These are phyloP conservation scores for Halesus radiatus DNA, from an alignment of 1,140 invertebrate species.

Conservation along the genomic window DNA sequence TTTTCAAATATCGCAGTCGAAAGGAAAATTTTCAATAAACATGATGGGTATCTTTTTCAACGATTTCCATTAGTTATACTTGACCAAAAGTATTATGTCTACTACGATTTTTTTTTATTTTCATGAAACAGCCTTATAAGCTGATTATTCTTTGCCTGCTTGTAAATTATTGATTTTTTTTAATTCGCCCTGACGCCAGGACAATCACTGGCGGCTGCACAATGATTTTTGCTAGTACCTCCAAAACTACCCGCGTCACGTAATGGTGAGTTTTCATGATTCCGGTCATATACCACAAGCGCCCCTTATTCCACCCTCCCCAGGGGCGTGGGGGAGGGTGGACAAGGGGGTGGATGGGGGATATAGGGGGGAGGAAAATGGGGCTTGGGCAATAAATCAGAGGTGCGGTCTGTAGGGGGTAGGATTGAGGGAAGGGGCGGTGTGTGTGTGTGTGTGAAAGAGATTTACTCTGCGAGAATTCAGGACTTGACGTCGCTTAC, in stretches of 20 bases:
- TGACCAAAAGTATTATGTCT: too few relatives aligned
- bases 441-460: slow-evolving; percentile 44
- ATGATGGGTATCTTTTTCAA: too few relatives aligned
- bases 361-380: neutral
- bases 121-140: too few relatives aligned
- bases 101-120: too few relatives aligned
- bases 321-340: neutral
- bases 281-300: slow-evolving; percentile 28
- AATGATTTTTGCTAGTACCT: slow-evolving; percentile 33
- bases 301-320: neutral
- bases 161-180: too few relatives aligned
- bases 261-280: slow-evolving; percentile 38
- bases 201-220: slow-evolving; percentile 8
- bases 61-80: too few relatives aligned
- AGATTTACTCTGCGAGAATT: slow-evolving; percentile 56
- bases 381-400: slow-evolving; percentile 55
- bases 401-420: slow-evolving; percentile 38
- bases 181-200: neutral
- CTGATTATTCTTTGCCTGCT: too few relatives aligned
- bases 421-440: neutral
- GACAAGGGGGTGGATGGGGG: neutral
- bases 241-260: slow-evolving; percentile 24
- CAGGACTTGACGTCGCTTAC: slow-evolving; percentile 46
- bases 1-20: too few relatives aligned
- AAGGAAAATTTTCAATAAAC: too few relatives aligned